Evolutionary conservation across 1,140 invertebrate genomes (phyloP).

Genomic region (Papilio machaon): DNA sequence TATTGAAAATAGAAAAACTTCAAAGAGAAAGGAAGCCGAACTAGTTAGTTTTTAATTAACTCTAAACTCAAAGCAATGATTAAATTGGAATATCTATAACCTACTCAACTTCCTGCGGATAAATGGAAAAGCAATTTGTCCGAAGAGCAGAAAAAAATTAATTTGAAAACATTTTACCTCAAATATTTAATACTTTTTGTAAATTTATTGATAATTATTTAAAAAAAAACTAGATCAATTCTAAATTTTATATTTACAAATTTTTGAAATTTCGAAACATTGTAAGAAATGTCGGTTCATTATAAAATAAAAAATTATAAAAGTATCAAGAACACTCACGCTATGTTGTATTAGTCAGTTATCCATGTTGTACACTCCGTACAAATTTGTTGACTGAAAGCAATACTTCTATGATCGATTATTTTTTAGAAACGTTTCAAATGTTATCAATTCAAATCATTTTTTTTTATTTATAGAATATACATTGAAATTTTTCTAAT

Average conservation of each 20-base stretch:
- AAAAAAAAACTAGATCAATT: background rate
- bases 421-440: too few species aligned
- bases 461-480: background rate
- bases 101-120: background rate
- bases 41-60: conserved; percentile 22
- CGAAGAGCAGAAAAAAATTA: background rate
- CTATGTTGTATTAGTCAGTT: too few species aligned
- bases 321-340: background rate
- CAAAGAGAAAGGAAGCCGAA: background rate
- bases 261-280: too few species aligned
- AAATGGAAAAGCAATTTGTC: conserved; percentile 1
- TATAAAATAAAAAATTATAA: conserved; percentile 3
- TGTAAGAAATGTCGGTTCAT: background rate
- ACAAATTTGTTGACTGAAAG: background rate
- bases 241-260: background rate
- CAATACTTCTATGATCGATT: background rate
- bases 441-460: too few species aligned
- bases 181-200: background rate
- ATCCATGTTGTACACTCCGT: too few species aligned
- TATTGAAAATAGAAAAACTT: background rate
- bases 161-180: background rate
- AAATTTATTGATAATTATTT: background rate
- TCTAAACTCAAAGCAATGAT: conserved; percentile 1
- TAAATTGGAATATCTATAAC: conserved; percentile 5
- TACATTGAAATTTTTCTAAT: background rate